Percentiles rank a stretch among this genome's conserved stretches.
These are phyloP conservation scores for Telmatherina bonti DNA, from an alignment of 2,797 vertebrate species.

Conservation along the genomic window DNA sequence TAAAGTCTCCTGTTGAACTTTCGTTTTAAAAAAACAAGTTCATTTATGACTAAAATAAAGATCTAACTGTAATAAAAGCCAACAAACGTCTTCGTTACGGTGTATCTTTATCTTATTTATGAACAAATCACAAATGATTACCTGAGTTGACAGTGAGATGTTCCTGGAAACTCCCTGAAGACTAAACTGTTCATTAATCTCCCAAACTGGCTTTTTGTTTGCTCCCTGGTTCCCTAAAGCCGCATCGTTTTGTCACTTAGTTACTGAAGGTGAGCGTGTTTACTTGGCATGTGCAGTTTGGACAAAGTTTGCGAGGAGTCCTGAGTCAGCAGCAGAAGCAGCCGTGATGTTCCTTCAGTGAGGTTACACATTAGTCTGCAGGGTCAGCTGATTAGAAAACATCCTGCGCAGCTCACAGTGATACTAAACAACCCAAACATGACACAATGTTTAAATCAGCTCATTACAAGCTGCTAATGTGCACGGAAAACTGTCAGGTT, in stretches of 20 bases:
- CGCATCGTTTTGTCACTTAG: neutral
- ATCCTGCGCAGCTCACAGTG: neutral
- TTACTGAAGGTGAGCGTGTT: conserved; percentile 12
- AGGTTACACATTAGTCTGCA: conserved; percentile 27
- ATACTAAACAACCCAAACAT: neutral
- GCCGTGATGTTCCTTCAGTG: conserved; percentile 7
- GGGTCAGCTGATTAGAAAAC: conserved; percentile 20
- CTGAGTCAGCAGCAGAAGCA: conserved; percentile 37
- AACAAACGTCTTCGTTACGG: neutral
- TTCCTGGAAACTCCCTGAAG: conserved; percentile 2
- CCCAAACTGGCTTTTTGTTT: conserved; percentile 26
- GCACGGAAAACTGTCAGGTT: no score
- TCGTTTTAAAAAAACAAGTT: no score
- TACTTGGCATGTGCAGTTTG: neutral
- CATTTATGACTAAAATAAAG: no score
- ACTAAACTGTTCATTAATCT: conserved; percentile 35
- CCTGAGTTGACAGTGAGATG: neutral
- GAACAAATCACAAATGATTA: conserved; percentile 4
- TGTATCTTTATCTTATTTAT: neutral
- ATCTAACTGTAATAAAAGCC: neutral
- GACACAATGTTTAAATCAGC: neutral
- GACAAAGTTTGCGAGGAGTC: conserved; percentile 18
- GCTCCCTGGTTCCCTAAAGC: conserved; percentile 21
- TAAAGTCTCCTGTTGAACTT: no score
- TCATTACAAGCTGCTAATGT: no score